Evolutionary conservation across 2,113 vertebrate species (phyloP).

Genomic region (Beaufortia kweichowensis): DNA sequence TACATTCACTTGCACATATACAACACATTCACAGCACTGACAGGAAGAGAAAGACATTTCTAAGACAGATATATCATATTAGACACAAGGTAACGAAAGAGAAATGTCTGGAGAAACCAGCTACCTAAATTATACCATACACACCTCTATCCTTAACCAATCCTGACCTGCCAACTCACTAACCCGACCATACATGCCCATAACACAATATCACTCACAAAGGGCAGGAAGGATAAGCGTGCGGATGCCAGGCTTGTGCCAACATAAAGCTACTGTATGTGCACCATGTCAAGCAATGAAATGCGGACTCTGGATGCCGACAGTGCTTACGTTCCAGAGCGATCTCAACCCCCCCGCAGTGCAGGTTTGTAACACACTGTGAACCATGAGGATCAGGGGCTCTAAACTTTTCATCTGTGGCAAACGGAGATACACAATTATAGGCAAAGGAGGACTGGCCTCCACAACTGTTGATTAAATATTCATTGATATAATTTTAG

Average conservation of each 20-base stretch:
- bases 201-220: constrained; percentile 51
- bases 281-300: constrained; percentile 49
- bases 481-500: too few relatives aligned
- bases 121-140: neutral
- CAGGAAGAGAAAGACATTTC: neutral
- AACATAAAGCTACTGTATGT: constrained; percentile 45
- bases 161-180: constrained; percentile 57
- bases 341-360: constrained; percentile 88
- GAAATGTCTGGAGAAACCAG: neutral
- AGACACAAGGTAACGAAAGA: too few relatives aligned
- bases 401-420: constrained; percentile 97
- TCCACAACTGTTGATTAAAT: neutral
- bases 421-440: constrained; percentile 81
- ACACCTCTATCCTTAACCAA: neutral
- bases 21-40: too few relatives aligned
- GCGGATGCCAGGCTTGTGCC: constrained; percentile 41
- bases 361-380: constrained; percentile 96
- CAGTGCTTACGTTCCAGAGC: constrained; percentile 92
- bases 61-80: neutral
- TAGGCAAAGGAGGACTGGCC: neutral
- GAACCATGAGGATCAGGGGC: constrained; percentile 96
- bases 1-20: neutral
- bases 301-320: constrained; percentile 43
- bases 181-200: constrained; percentile 65
- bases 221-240: constrained; percentile 10